Percentiles rank a stretch among this genome's conserved stretches.
Evolutionary conservation across 2,888 invertebrate species (phyloP).

Genomic region (Apocheima hispidaria): DNA sequence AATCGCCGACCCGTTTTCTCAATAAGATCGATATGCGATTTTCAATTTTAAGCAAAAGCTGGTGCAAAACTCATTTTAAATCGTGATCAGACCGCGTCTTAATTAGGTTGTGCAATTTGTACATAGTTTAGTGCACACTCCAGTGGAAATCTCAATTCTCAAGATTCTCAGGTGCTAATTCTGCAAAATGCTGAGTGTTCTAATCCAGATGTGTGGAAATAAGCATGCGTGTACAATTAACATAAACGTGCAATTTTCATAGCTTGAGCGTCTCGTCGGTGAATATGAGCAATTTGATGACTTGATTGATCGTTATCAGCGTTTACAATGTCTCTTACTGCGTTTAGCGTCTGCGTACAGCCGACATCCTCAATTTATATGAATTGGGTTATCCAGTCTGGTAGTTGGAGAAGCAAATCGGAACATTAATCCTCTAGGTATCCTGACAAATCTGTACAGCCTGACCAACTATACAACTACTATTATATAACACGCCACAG

Average conservation of each 20-base stretch:
- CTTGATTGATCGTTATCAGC: slow-evolving; percentile 50
- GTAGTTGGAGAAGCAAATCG: not conserved
- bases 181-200: not conserved
- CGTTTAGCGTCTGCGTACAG: slow-evolving; percentile 1
- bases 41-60: too few relatives aligned
- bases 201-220: slow-evolving; percentile 2
- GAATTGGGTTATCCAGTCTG: not conserved
- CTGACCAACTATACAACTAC: not conserved
- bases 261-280: slow-evolving; percentile 35
- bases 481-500: not conserved
- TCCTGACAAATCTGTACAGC: not conserved
- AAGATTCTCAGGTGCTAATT: slow-evolving; percentile 20
- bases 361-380: slow-evolving; percentile 2
- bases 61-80: too few relatives aligned
- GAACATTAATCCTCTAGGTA: not conserved
- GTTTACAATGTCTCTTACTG: slow-evolving; percentile 8
- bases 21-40: too few relatives aligned
- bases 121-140: not conserved
- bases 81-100: too few relatives aligned
- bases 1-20: too few relatives aligned
- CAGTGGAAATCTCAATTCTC: slow-evolving; percentile 3
- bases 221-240: slow-evolving; percentile 45
- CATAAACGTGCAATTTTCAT: slow-evolving; percentile 49
- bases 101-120: slow-evolving; percentile 27
- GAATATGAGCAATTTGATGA: slow-evolving; percentile 52